Conservation (phyloP, 1,140 invertebrate genomes). For the Doryteuthis pealeii region DNA sequence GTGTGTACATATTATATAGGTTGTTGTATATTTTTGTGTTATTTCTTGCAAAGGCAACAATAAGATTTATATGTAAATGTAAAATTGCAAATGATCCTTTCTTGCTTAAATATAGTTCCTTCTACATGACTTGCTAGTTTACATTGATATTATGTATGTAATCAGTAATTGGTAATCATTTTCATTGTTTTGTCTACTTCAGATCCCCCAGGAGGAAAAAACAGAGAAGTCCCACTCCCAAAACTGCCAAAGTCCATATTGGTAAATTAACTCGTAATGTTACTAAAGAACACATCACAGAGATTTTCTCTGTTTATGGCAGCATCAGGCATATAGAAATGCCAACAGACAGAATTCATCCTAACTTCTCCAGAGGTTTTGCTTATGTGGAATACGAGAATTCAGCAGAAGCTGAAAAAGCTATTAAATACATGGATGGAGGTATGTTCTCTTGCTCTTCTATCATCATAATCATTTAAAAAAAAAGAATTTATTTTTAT, state of each 20-base stretch:
- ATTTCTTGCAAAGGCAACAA: no score
- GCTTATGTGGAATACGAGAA: slow-evolving; percentile 94
- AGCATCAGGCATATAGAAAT: slow-evolving; percentile 88
- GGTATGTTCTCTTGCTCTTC: slow-evolving; percentile 69
- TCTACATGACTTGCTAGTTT: no score
- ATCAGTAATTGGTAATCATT: no score
- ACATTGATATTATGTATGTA: no score
- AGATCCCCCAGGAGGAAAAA: slow-evolving; percentile 46
- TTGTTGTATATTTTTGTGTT: no score
- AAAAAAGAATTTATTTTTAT: no score
- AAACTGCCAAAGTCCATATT: slow-evolving; percentile 79
- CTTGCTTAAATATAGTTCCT: no score
- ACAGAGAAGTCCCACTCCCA: slow-evolving; percentile 46
- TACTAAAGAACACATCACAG: slow-evolving; percentile 83
- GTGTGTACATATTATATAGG: no score
- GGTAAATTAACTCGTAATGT: slow-evolving; percentile 90
- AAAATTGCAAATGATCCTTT: no score
- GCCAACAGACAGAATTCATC: slow-evolving; percentile 82
- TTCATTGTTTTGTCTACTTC: slow-evolving; percentile 3
- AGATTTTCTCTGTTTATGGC: slow-evolving; percentile 94
- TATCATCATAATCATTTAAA: no score
- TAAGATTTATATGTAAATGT: no score
- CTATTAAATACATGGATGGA: slow-evolving; percentile 99
- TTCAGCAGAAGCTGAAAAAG: slow-evolving; percentile 94
- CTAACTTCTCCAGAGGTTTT: slow-evolving; percentile 82